These are phyloP conservation scores for Nesospiza acunhae DNA, from an alignment of 2,113 vertebrate species.

Conservation along the genomic window DNA sequence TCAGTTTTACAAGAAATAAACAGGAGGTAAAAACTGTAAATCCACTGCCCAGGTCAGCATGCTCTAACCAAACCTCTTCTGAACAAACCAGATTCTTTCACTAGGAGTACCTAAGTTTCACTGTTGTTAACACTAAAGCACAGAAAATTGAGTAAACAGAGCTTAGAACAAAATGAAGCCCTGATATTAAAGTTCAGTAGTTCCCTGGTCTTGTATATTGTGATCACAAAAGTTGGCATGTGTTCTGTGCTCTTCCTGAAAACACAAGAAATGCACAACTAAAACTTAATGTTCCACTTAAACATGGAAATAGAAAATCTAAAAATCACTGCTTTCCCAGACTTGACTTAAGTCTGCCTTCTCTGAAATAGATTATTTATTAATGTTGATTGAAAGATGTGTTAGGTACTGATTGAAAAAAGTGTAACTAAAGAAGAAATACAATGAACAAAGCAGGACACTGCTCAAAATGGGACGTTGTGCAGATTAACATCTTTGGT, in stretches of 20 bases:
- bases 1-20: background rate
- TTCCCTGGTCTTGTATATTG: background rate
- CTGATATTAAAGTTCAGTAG: background rate
- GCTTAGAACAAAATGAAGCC: background rate
- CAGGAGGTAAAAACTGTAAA: background rate
- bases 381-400: background rate
- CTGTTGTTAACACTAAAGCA: background rate
- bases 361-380: background rate
- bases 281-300: background rate
- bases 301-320: background rate
- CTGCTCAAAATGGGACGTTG: background rate
- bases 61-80: background rate
- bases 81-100: background rate
- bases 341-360: background rate
- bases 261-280: background rate
- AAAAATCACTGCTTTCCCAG: background rate
- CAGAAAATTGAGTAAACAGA: background rate
- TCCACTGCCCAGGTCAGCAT: background rate
- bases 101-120: background rate
- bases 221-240: background rate
- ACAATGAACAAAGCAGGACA: background rate
- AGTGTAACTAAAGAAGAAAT: background rate
- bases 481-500: background rate
- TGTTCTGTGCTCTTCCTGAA: background rate
- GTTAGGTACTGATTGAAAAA: background rate